Base-by-base conservation (phyloP, 1,140 invertebrate genomes). In the Oryctes rhinoceros region DNA sequence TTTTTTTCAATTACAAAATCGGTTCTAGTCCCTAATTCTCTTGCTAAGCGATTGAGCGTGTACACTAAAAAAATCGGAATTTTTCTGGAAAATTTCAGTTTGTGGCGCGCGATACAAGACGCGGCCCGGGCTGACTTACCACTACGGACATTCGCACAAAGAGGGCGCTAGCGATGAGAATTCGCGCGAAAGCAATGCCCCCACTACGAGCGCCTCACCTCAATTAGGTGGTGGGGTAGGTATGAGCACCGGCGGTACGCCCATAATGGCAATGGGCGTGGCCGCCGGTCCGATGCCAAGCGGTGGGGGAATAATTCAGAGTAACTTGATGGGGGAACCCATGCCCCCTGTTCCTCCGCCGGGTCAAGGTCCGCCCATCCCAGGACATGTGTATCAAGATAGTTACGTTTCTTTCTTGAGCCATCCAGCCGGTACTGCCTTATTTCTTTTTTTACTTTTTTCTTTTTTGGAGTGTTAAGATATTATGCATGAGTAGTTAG, bases 61-160 rank as follows among this genome's bases (percentile, higher is more conserved):
- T 81, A 79, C 80, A 82, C 81, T 80, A 79, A 81, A 76, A 81
- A 37, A 81, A 71, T 78, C 75, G 76, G 80, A 71, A 18, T 77
- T 79, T 80, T 81, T 84, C 85, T 83, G 80, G 82, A 83, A 85
- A 86, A 84, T 92, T 92, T 89, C 92, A 97, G 96, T 96, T 88
- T 99, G 97, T 92, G 95, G 96, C 87, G 96, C 96, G 86, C 94
- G 97, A 86, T 99, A 99, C 93, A 99, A 99, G 91, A 98, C 97
- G 77, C 92, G 97, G 83, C 96, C 97, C 81, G 98, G 98, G 84
- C 91, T 99, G 85, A 96, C 96, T 84, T 99, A 99, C 91, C 98
- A 99, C 92, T 97, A 97, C 91, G 94, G 94, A 88, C 97, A 98
- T 91, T 96, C 96, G 85, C 97, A 98, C 91, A 94, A 96, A 90